Percentiles rank a stretch among this genome's conserved stretches.
Evolutionary conservation across 2,113 vertebrate species (phyloP).

Genomic region (Sinosuthora webbiana): DNA sequence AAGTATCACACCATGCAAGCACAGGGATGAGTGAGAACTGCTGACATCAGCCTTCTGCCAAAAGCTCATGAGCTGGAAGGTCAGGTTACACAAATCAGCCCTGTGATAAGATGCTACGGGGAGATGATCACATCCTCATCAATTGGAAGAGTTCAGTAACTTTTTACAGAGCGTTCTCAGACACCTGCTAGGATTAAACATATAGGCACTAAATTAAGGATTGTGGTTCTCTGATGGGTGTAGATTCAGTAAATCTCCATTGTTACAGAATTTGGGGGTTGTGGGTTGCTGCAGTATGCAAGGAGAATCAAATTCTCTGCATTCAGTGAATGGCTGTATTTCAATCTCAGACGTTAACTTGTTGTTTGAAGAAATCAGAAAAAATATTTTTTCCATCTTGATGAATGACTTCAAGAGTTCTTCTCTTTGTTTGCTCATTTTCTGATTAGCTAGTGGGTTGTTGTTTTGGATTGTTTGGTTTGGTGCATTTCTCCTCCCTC

Average conservation of each 20-base stretch:
- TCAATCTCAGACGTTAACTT: neutral
- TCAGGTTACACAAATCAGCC: neutral
- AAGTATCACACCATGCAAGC: neutral
- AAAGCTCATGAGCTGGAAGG: neutral
- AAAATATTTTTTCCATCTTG: neutral
- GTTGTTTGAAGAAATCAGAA: neutral
- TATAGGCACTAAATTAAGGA: neutral
- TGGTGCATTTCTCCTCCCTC: neutral
- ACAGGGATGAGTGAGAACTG: neutral
- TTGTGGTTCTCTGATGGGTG: neutral
- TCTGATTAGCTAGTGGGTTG: neutral
- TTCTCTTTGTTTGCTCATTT: slow-evolving; percentile 2
- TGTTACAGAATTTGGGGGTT: neutral
- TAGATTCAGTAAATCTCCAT: neutral
- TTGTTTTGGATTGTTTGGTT: neutral
- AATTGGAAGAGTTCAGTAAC: neutral
- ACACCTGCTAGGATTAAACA: neutral
- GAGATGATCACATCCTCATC: neutral
- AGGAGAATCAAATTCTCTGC: neutral
- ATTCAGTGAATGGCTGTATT: neutral
- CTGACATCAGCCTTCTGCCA: neutral
- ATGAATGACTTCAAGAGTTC: neutral
- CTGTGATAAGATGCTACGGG: neutral
- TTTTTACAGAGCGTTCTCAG: neutral
- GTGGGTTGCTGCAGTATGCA: neutral